Percentiles rank a stretch among this genome's conserved stretches.
Conservation (phyloP, 2,888 invertebrate genomes). For the Bombylius discolor region DNA sequence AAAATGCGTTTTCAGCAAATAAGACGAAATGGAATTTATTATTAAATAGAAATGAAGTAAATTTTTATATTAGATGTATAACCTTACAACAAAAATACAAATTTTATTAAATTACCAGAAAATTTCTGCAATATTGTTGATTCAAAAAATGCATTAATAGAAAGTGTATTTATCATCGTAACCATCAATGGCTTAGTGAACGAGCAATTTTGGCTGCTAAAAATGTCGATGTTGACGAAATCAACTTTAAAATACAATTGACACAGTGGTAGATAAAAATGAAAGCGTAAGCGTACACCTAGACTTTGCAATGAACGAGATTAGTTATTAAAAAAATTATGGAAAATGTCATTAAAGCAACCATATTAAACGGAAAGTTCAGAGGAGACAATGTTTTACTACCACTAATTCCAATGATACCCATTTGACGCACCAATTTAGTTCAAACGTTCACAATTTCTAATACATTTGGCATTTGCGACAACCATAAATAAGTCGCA, state of each 20-base stretch:
- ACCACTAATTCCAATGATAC: constrained; percentile 25
- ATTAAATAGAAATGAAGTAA: no score
- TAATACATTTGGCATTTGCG: constrained; percentile 21
- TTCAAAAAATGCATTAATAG: neutral
- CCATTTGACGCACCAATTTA: constrained; percentile 21
- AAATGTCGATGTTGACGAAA: neutral
- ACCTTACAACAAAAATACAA: no score
- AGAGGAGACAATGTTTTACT: constrained; percentile 15
- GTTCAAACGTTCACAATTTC: constrained; percentile 25
- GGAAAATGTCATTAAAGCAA: neutral
- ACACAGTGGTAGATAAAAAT: constrained; percentile 6
- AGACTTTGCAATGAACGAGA: constrained; percentile 19
- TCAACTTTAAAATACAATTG: neutral
- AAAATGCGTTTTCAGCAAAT: no score
- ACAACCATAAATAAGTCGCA: constrained; percentile 26
- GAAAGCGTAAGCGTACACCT: constrained; percentile 15
- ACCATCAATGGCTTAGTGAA: neutral
- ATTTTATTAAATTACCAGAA: neutral
- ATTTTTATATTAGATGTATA: no score
- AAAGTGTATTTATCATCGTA: constrained; percentile 1
- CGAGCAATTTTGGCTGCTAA: neutral
- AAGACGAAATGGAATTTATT: no score
- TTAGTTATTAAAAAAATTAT: neutral
- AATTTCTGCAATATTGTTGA: constrained; percentile 1
- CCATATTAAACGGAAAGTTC: neutral